Evolutionary conservation across 2,888 invertebrate genomes (phyloP).

Genomic region (Eupsilia transversa): DNA sequence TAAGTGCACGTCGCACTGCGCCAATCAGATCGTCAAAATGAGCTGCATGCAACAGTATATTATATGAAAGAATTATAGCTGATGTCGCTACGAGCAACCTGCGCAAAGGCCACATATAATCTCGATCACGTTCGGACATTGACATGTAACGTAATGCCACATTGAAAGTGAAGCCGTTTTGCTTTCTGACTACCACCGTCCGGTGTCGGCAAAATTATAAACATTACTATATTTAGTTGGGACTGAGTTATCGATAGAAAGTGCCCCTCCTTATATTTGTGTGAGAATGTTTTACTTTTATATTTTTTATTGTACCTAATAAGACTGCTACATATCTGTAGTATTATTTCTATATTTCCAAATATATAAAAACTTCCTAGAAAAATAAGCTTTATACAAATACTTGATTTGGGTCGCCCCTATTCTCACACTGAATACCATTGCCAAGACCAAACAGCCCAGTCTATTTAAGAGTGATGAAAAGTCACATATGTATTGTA

Average conservation of each 20-base stretch:
- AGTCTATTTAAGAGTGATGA: background rate
- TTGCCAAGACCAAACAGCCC: background rate
- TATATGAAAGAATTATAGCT: background rate
- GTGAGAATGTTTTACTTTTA: conserved; percentile 1
- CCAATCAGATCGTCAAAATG: background rate
- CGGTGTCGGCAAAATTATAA: conserved; percentile 74
- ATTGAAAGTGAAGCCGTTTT: conserved; percentile 86
- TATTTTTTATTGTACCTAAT: background rate
- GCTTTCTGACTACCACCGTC: conserved; percentile 82
- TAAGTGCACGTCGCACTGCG: too few relatives aligned
- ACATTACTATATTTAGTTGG: conserved; percentile 71
- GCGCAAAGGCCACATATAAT: conserved; percentile 58
- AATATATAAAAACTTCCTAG: background rate
- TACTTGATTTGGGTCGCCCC: background rate
- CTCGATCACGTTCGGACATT: conserved; percentile 71
- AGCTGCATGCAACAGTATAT: background rate
- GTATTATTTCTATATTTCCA: background rate
- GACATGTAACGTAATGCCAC: conserved; percentile 75
- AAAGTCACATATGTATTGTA: conserved; percentile 15
- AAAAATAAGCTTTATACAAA: background rate
- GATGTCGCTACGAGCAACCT: conserved; percentile 10
- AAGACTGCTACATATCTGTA: background rate
- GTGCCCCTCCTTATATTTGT: conserved; percentile 60
- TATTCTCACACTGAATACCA: background rate
- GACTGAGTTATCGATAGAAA: conserved; percentile 74